Base-by-base conservation (phyloP, 2,797 vertebrate species). In the Synanceia verrucosa region DNA sequence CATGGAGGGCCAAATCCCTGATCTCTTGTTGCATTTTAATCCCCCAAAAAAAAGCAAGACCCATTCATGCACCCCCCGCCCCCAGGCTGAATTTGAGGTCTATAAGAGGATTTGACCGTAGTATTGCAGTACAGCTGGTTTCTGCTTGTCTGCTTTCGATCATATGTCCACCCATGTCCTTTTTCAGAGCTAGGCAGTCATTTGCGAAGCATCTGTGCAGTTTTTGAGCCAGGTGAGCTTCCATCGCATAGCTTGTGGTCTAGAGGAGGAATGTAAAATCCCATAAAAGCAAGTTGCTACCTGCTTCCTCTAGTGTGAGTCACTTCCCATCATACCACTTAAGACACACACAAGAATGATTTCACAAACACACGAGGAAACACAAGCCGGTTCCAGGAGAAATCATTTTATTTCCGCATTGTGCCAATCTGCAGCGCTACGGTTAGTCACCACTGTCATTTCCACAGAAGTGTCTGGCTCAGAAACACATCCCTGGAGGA, bases 11-110 rank as follows among this genome's bases (percentile, higher is more conserved):
- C 66, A 85, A 78, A 82, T 70, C 78, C 74, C 67, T 12, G 70
- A 79, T 84, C 82, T 78, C 58, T 76, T 16, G 4, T 65, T 86
- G 76, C 65, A 81, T 84, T 82, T 83, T 85, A 87, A 88, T 86
- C 85, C 58, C n/a, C 51, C 10, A 67, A 44, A 44, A 79, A 72
- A 63, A 46, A 57, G 55, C 59, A 24, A 61, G 67, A 65, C 26
- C 78, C 74, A 76, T 82, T 85, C 79, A 83, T 65, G 63, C 82
- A 29, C 70, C 78, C 39, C 59, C 13, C 34, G 16, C 44, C 18
- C 37, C 39, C 47, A 9, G 69, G 56, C 70, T 84, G 59, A 72
- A 78, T 79, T 75, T 65, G 51, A 72, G 59, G 56, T 66, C 61
- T 33, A 41, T 79, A 81, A 86, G 88, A 89, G 83, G 86, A 87